Evolutionary conservation across 2,888 invertebrate species (phyloP).

Genomic region (Drosophila tripunctata): DNA sequence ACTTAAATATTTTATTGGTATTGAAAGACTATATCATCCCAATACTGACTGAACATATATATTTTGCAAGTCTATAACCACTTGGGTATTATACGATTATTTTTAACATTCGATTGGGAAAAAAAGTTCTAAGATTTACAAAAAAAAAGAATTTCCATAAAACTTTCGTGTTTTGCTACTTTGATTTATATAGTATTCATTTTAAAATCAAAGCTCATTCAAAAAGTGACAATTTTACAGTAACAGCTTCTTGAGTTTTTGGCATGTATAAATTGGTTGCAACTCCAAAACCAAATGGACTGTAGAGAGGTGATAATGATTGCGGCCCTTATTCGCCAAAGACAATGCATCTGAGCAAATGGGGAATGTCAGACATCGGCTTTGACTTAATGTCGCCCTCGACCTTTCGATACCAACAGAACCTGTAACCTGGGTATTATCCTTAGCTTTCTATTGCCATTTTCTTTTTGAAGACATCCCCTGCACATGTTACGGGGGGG

Average conservation of each 20-base stretch:
- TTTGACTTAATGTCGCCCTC: constrained; percentile 1
- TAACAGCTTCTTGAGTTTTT: background rate
- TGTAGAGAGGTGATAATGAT: background rate
- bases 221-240: background rate
- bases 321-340: constrained; percentile 10
- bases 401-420: constrained; percentile 6
- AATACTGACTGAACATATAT: too few relatives aligned
- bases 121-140: too few relatives aligned
- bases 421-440: constrained; percentile 21
- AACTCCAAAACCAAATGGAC: constrained; percentile 1
- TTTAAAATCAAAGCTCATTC: background rate
- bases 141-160: too few relatives aligned
- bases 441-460: constrained; percentile 25
- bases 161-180: too few relatives aligned
- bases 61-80: too few relatives aligned
- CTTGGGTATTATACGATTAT: too few relatives aligned
- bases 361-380: background rate
- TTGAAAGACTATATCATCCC: too few relatives aligned
- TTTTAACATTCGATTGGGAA: too few relatives aligned
- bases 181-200: too few relatives aligned
- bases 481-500: too few relatives aligned
- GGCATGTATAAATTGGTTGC: background rate
- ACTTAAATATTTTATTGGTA: too few relatives aligned
- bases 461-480: constrained; percentile 5
- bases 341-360: constrained; percentile 8